These are phyloP conservation scores for Drosophila eohydei DNA, from an alignment of 2,888 invertebrate genomes.

Conservation along the genomic window DNA sequence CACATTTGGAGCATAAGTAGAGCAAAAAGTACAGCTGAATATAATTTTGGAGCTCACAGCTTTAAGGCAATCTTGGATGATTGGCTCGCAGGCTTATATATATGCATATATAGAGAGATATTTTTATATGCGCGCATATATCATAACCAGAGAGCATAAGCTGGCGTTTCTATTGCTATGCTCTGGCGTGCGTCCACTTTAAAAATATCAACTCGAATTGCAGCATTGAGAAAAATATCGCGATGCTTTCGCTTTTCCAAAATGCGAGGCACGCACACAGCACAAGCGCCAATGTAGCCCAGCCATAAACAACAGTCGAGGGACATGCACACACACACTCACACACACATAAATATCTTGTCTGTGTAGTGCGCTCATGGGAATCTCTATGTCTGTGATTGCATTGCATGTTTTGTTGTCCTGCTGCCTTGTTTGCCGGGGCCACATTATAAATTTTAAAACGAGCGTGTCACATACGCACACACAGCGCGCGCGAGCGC, in stretches of 20 bases:
- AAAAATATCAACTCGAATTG: constrained; percentile 76
- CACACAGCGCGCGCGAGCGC: constrained; percentile 13
- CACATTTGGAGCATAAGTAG: not conserved
- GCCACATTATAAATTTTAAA: constrained; percentile 79
- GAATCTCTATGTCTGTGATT: constrained; percentile 78
- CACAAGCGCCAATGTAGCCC: constrained; percentile 64
- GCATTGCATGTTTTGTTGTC: constrained; percentile 69
- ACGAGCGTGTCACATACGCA: constrained; percentile 69
- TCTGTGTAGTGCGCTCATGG: constrained; percentile 53
- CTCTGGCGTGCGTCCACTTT: constrained; percentile 51
- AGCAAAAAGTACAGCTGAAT: not conserved
- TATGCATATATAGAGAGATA: not conserved
- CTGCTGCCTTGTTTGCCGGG: constrained; percentile 49
- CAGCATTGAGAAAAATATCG: constrained; percentile 67
- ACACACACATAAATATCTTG: constrained; percentile 30
- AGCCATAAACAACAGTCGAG: constrained; percentile 70
- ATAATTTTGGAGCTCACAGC: not conserved
- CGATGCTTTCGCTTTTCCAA: constrained; percentile 64
- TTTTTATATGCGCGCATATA: not conserved
- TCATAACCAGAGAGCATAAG: constrained; percentile 28
- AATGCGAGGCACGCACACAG: constrained; percentile 71
- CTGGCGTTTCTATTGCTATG: constrained; percentile 25
- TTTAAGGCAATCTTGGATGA: constrained; percentile 31
- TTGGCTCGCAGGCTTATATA: constrained; percentile 26
- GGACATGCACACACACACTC: constrained; percentile 46